Conservation (phyloP, 2,888 invertebrate genomes). For the Ectobius pallidus region DNA sequence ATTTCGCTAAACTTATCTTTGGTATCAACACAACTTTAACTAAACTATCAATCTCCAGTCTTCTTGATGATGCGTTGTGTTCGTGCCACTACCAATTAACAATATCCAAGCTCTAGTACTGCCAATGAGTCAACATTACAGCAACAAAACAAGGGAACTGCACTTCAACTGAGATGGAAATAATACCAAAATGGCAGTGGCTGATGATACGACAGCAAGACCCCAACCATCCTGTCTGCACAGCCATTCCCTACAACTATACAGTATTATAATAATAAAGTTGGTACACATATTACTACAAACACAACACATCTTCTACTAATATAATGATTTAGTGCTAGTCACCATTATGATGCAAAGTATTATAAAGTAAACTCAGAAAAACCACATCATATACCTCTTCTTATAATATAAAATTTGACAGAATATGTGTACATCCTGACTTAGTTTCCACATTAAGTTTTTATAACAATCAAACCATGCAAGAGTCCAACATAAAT, state of each 20-base stretch:
- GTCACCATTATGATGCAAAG: conserved; percentile 5
- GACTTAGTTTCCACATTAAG: conserved; percentile 42
- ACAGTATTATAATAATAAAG: background rate
- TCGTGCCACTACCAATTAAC: conserved; percentile 15
- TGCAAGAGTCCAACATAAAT: conserved; percentile 42
- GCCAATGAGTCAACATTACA: background rate
- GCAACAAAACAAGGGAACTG: conserved; percentile 16
- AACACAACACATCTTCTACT: conserved; percentile 1
- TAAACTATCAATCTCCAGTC: conserved; percentile 19
- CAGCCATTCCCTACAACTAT: background rate
- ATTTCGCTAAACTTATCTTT: conserved; percentile 15
- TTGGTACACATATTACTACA: conserved; percentile 5
- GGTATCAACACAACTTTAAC: conserved; percentile 12
- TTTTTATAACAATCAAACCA: conserved; percentile 41
- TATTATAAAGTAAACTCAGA: background rate
- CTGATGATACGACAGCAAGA: background rate
- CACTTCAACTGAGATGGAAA: background rate
- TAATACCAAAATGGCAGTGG: conserved; percentile 6
- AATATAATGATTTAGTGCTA: background rate
- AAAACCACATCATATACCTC: conserved; percentile 12
- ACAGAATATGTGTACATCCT: conserved; percentile 40
- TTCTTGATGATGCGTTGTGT: conserved; percentile 10
- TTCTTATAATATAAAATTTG: conserved; percentile 35
- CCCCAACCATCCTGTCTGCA: background rate
- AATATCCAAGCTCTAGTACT: conserved; percentile 12